Evolutionary conservation across 2,113 vertebrate species (phyloP), one percentile per base, ranked within the genome.

Genomic region (Smithornis capensis): DNA sequence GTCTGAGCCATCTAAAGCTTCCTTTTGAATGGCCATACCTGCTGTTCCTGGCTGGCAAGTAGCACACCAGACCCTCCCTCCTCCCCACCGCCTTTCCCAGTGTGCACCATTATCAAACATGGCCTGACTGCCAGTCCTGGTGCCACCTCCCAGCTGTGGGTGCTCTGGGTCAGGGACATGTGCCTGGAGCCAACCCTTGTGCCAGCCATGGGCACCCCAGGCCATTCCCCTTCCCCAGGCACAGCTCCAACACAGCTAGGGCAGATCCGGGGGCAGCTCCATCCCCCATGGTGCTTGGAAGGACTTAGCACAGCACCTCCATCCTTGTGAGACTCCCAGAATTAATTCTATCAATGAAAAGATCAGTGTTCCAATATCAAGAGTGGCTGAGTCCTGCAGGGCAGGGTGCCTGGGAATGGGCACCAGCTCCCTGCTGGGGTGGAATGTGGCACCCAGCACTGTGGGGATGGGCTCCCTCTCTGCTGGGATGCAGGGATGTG

Each of bases 231-330:
- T n/a, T 59, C 16, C 57, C 57, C 18, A 9, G 28, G 47, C 59
- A 19, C 70, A 76, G 44, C 38, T 28, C 64, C 56, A 49, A 3
- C n/a, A 25, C 4, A 13, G 56, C 5, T 2, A 16, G 14, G 25
- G 16, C 6, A 19, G n/a, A 19, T 28, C 24, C n/a, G 27, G 38
- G 14, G 49, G 17, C 3, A 16, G 79, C 13, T 50, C 38, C 67
- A 38, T 10, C 55, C 28, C 45, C 45, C 28, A 9, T 0, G 2
- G 33, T 0, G 0, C 55, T 44, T 2, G 1, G 19, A 19, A 53
- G 56, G 50, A 27, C 37, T 79, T 25, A 42, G 73, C 14, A 28
- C 21, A 74, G 49, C n/a, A 23, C 50, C 38, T 42, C 28, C 63
- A 35, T 35, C 75, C 78, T 59, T 13, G 0, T 9, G 14, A 79